Evolutionary conservation across 1,140 invertebrate species (phyloP).

Genomic region (Lethocerus indicus): DNA sequence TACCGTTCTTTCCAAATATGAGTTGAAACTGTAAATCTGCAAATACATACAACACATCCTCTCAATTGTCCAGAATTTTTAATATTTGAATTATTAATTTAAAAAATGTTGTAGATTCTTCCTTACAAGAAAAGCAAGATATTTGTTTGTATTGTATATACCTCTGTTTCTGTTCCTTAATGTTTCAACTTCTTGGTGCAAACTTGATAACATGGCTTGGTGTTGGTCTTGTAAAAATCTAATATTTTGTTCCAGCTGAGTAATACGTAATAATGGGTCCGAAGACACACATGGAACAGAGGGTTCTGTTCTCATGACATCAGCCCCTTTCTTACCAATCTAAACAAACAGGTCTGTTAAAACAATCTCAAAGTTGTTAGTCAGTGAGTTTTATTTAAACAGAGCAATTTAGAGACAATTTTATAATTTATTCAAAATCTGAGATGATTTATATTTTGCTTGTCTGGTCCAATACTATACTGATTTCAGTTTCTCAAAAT

Average conservation of each 20-base stretch:
- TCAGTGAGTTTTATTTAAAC: neutral
- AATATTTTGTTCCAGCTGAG: conserved; percentile 53
- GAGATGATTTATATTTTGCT: too few relatives aligned
- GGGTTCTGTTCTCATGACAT: conserved; percentile 16
- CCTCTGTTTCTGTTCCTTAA: conserved; percentile 49
- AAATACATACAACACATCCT: conserved; percentile 17
- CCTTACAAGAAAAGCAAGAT: neutral
- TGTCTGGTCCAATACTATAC: too few relatives aligned
- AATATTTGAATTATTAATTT: neutral
- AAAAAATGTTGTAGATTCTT: neutral
- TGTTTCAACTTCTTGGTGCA: conserved; percentile 52
- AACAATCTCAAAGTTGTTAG: neutral
- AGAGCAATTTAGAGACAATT: too few relatives aligned
- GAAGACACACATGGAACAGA: conserved; percentile 25
- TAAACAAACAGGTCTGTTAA: conserved; percentile 5
- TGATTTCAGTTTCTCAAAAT: too few relatives aligned
- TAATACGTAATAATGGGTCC: conserved; percentile 34
- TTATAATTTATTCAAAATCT: too few relatives aligned
- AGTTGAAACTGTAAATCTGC: conserved; percentile 56
- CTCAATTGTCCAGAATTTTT: neutral
- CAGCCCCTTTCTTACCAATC: conserved; percentile 17
- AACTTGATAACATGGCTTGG: conserved; percentile 40
- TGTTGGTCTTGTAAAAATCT: conserved; percentile 56
- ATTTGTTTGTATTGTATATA: conserved; percentile 19
- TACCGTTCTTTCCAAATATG: conserved; percentile 43